Base-by-base conservation (phyloP, 1,140 invertebrate genomes). In the Drosophila mauritiana region DNA sequence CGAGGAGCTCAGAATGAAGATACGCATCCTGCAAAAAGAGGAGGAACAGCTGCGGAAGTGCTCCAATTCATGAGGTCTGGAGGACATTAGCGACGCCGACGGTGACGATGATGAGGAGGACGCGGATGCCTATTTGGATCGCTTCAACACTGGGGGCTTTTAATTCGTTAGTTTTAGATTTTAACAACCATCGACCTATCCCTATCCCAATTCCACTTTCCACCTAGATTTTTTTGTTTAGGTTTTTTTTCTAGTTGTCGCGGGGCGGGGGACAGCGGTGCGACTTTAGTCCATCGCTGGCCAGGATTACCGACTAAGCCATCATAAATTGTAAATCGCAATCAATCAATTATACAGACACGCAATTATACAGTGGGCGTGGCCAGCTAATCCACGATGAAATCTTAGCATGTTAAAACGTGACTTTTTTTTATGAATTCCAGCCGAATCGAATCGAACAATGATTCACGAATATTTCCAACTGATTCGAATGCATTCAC, bases 1-100 rank as follows among this genome's bases (percentile, higher is more conserved):
- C 7, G 88, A 92, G 58, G 91, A 92, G 73, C 69, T 92, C 20
- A 90, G 78, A 53, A 91, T 92, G 77, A 92, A 91, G 73, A 91
- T 92, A 69, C 89, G 85, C 53, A 91, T 92, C 15, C 70, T 92
- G 72, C 85, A 90, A 31, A 91, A 92, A 67, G 91, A 92, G 73
- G 91, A 92, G 73, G 90, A 92, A 48, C 78, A 85, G 55, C 63
- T 92, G 68, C 73, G 74, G 36, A 91, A 91, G 40, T 63, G 49
- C 22, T 76, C 69, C 48, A 79, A 34, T 48, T 89, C 83, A 86
- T 86, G 83, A 86, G 83, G 88, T 58, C 79, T 86, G 79, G 83
- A 80, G 79, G 75, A 88, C 46, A 88, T 83, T 7, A 88, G 79
- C 43, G 83, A 79, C 22, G 69, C 51, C 40, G 64, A 55, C 3